Percentiles rank a stretch among this genome's conserved stretches.
Evolutionary conservation across 2,888 invertebrate genomes (phyloP).

Genomic region (Baronia brevicornis): DNA sequence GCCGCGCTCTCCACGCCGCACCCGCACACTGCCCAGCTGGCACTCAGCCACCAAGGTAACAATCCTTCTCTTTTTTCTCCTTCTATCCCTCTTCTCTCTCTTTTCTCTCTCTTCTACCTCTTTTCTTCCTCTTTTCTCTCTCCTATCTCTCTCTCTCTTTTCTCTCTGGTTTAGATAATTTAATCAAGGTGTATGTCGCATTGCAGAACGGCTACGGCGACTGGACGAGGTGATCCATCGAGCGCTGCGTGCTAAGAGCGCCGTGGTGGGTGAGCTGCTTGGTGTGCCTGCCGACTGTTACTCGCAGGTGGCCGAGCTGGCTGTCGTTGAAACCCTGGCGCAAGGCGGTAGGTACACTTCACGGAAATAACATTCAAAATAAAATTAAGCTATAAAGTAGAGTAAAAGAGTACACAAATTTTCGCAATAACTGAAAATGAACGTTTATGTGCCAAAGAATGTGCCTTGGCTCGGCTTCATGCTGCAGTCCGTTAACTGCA

Average conservation of each 20-base stretch:
- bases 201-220: conserved; percentile 53
- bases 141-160: too few species aligned
- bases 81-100: background rate
- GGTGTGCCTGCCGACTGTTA: conserved; percentile 40
- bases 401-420: too few species aligned
- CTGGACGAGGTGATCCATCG: conserved; percentile 48
- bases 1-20: conserved; percentile 28
- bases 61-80: background rate
- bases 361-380: too few species aligned
- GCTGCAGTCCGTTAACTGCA: too few species aligned
- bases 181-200: background rate
- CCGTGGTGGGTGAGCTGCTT: conserved; percentile 40
- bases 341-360: conserved; percentile 46
- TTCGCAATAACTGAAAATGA: too few species aligned
- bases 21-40: conserved; percentile 27
- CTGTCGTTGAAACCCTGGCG: conserved; percentile 51
- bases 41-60: conserved; percentile 40
- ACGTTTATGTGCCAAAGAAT: too few species aligned
- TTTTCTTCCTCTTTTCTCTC: too few species aligned
- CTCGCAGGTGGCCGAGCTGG: conserved; percentile 49
- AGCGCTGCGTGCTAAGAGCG: conserved; percentile 48
- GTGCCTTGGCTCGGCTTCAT: too few species aligned
- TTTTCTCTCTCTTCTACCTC: too few species aligned
- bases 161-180: too few species aligned
- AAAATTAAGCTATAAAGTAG: too few species aligned